Base-by-base conservation (phyloP, 2,113 vertebrate species). In the Chaenogobius annularis region DNA sequence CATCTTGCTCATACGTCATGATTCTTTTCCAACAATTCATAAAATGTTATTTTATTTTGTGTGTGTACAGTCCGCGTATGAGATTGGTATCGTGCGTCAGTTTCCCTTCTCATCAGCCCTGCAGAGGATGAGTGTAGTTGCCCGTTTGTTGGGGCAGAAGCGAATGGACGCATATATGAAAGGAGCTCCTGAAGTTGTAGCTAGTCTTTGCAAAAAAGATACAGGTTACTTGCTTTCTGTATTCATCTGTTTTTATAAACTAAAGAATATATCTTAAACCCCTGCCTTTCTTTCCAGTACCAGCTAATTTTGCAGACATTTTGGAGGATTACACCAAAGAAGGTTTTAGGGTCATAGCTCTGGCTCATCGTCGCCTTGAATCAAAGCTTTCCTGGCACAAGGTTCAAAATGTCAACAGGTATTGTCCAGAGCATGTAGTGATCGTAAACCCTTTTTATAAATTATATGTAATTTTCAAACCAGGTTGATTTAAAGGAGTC, bases 81-180 rank as follows among this genome's bases (percentile, higher is more conserved):
- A 98, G 85, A 98, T 99, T 13, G 98, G 98, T 81, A 97, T 99
- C 0, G 96, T 99, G 69, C 95, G 96, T 3, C 97, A 98, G 93
- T 99, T 98, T 80, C 97, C 98, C 0, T 99, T 98, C 88, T 98
- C 98, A 43, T 98, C 98, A 3, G 95, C 92, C 10, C 68, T 96
- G 77, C 98, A 99, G 86, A 95, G 97, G 64, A 99, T 98, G 97
- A 94, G 94, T 72, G 96, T 98, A 12, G 94, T 99, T 54, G 93
- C 94, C 0, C 94, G 95, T 76, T 90, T 94, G 55, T 92, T 98
- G 0, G 96, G 96, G 31, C 96, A 96, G 79, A 98, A 96, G 83
- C 94, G 94, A 55, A 99, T 99, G 98, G 96, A 98, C 40, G 95
- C 96, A 14, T 98, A 96, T 75, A 92, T 95, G 87, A 99, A 99